Evolutionary conservation across 2,888 invertebrate genomes (phyloP), one percentile per base, ranked within the genome.

Genomic region (Molorchus minor): DNA sequence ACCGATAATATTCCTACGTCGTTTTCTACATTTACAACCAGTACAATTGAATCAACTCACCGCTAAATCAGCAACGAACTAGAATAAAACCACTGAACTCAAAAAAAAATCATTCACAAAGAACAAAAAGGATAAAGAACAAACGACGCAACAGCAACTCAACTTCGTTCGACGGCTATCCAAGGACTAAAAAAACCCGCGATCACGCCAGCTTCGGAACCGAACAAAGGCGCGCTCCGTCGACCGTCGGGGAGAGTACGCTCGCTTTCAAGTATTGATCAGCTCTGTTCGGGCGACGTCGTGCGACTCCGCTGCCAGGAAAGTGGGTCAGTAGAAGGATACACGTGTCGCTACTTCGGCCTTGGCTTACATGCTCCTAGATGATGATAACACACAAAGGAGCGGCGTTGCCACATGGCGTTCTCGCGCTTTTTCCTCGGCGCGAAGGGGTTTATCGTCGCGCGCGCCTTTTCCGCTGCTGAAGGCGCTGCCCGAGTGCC

Each of bases 271-370:
- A 67, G 73, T 76, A 76, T 76, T 74, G 76, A 76, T 75, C 72
- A 72, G 62, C 58, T 41, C 53, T 29, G 58, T 57, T 76, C 76
- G 76, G 65, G 43, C 46, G 57, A 38, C 54, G 49, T 76, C 76
- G 76, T 57, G 41, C 45, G 41, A 55, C 58, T 52, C 65, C 74
- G 73, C 55, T 53, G 51, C 12, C 45, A 47, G 12, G 65, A 71
- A 76, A 73, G 67, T 76, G 61, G 75, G 76, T 76, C 76, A 76
- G 69, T 69, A 71, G 72, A 75, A 69, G 72, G 70, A 71, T 75
- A 75, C 75, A 76, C 76, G 76, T 76, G 76, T 73, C 74, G 66
- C 58, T 64, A 49, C 61, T 65, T 66, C 71, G 72, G 73, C 75
- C 75, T 73, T 74, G 75, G 75, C 75, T 75, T 73, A 73, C 71